Evolutionary conservation across 1,140 invertebrate genomes (phyloP).

Genomic region (Dreissena polymorpha): DNA sequence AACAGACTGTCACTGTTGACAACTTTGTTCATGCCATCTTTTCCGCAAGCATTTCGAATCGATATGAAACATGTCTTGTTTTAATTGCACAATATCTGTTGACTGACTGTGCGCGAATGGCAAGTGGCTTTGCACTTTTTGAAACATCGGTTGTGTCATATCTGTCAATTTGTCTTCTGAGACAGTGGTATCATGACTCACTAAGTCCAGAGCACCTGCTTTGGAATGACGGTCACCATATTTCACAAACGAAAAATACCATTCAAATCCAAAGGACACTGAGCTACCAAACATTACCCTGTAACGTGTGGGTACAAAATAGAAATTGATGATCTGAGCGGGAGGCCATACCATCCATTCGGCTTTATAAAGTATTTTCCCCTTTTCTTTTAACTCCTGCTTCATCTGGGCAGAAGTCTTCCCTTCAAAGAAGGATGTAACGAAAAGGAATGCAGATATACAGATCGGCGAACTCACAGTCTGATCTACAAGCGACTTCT

Average conservation of each 20-base stretch:
- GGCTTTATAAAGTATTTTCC: slow-evolving; percentile 88
- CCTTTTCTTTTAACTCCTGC: slow-evolving; percentile 88
- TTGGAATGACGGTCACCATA: slow-evolving; percentile 39
- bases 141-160: neutral
- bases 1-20: no score
- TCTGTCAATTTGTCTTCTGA: neutral
- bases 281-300: slow-evolving; percentile 95
- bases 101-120: slow-evolving; percentile 33
- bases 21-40: neutral
- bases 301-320: slow-evolving; percentile 90
- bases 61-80: slow-evolving; percentile 7
- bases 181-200: neutral
- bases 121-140: neutral
- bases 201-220: neutral
- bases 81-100: neutral
- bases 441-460: slow-evolving; percentile 90
- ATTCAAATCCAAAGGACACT: slow-evolving; percentile 93
- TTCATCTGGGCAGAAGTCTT: slow-evolving; percentile 77
- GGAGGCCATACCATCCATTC: slow-evolving; percentile 91
- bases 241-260: slow-evolving; percentile 93
- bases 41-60: neutral
- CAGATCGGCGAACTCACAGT: slow-evolving; percentile 91
- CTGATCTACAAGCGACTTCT: slow-evolving; percentile 94
- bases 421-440: slow-evolving; percentile 87
- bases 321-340: slow-evolving; percentile 93